Evolutionary conservation across 2,113 vertebrate genomes (phyloP), one percentile per base, ranked within the genome.

Genomic region (Dascyllus trimaculatus): DNA sequence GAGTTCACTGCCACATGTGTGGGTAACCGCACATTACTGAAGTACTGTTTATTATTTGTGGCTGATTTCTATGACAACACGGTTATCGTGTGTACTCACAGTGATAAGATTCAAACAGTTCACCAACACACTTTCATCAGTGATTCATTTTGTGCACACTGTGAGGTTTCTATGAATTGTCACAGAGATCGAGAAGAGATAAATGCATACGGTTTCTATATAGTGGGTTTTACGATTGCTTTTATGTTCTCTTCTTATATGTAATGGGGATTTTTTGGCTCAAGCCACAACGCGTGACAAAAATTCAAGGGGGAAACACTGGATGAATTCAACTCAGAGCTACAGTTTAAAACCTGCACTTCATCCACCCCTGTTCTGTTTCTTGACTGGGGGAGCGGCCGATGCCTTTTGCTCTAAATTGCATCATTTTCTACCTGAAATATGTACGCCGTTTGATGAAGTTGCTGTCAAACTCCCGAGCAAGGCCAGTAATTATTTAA

Each of bases 181-280:
- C 66, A 71, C 4, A 13, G 15, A 81, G 67, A 80, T 82, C 29
- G 14, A 68, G 53, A 70, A 25, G 22, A 40, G 45, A 86, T 77
- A 56, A 38, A 64, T 54, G 7, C n/a, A 72, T 40, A 53, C 19
- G 17, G 52, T 77, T 61, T 86, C 65, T 71, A 53, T 81, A 66
- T 9, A 29, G 40, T 46, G 29, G 40, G 40, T 70, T 70, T 80
- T 67, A 35, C 66, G 32, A 69, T 54, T 43, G 18, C 51, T 80
- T 66, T 86, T 15, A 71, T 82, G 32, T 35, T 35, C 22, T 13
- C 21, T 71, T 73, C 26, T 60, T 68, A 79, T 43, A 59, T 82
- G 64, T 61, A 56, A 54, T 58, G 80, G 80, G 81, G 69, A 71
- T 73, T 85, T 88, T 35, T 80, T 49, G 11, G 54, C 65, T 81